phyloP scores from a whole-genome alignment of 1,140 invertebrate genomes.

The Papilio aristodemus region DNA sequence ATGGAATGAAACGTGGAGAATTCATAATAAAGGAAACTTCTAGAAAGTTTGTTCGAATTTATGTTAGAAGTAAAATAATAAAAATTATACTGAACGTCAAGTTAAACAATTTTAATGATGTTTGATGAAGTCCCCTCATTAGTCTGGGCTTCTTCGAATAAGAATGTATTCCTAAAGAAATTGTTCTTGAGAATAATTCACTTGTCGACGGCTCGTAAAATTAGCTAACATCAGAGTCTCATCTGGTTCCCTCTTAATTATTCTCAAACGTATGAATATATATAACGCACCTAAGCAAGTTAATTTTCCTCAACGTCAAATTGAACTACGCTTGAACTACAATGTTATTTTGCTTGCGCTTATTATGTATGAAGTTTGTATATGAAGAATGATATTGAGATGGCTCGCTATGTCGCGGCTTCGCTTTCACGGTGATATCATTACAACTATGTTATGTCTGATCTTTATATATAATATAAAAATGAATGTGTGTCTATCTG shows the following conservation, averaged over 20 bases:
- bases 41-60: not conserved
- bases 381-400: slow-evolving; percentile 15
- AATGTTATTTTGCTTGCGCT: slow-evolving; percentile 30
- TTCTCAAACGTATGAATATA: slow-evolving; percentile 62
- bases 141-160: slow-evolving; percentile 5
- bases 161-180: not conserved
- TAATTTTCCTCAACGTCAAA: slow-evolving; percentile 58
- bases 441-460: not conserved
- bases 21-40: not conserved
- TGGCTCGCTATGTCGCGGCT: not conserved
- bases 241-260: slow-evolving; percentile 59
- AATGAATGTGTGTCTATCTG: no score
- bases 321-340: slow-evolving; percentile 50
- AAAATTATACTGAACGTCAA: slow-evolving; percentile 1
- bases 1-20: slow-evolving; percentile 3
- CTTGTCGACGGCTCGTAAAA: slow-evolving; percentile 39
- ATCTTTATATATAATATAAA: not conserved
- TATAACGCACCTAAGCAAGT: slow-evolving; percentile 53
- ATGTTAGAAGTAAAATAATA: not conserved
- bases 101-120: slow-evolving; percentile 10
- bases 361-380: slow-evolving; percentile 8
- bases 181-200: not conserved
- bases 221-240: slow-evolving; percentile 50
- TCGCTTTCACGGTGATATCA: not conserved
- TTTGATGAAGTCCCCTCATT: not conserved